Base-by-base conservation (phyloP, 1,140 invertebrate genomes). In the Brachionus manjavacas region DNA sequence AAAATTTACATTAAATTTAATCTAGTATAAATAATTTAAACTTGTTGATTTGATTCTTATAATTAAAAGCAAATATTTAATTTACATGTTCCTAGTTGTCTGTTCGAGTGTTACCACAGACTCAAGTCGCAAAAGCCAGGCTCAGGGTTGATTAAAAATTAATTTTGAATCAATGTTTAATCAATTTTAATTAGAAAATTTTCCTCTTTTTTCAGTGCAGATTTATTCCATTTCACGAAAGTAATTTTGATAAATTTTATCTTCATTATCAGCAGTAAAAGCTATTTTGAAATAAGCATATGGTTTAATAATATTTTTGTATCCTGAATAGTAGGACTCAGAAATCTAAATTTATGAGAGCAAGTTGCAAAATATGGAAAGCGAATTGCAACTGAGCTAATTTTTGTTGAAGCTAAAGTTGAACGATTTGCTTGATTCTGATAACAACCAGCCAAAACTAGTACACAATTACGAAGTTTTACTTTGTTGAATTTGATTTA, bases 401-500 rank as follows among this genome's bases (percentile, higher is more conserved):
- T 72, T 72, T 72, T 14, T 35, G 28, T 12, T 12, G 39, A 70
- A 70, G 66, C n/a, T 70, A 39, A 16, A 72, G 39, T 41, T 72
- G 31, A 72, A 41, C 39, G 31, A 72, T 41, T 72, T 41, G 39
- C 31, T 72, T 9, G 39, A 72, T 41, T 72, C 68, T 72, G 35
- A 72, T 72, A 72, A 72, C 35, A 72, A 72, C 16, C 68, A 39
- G 39, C 68, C 46, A 43, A 16, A 25, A 76, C 20, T 46, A 25
- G 20, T 35, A 76, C 20, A 76, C 28, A 76, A 76, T 76, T 76
- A 76, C 41, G 23, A n/a, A 49, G 41, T 76, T 76, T 76, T 46
- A 23, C 72, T 76, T 76, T 52, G 52, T 49, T 76, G 72, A 76
- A 76, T 76, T 76, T 76, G 72, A 76, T 76, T 76, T 49, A 20